Evolutionary conservation across 2,113 vertebrate genomes (phyloP), one percentile per base, ranked within the genome.

Genomic region (Nothocercus nigrocapillus): DNA sequence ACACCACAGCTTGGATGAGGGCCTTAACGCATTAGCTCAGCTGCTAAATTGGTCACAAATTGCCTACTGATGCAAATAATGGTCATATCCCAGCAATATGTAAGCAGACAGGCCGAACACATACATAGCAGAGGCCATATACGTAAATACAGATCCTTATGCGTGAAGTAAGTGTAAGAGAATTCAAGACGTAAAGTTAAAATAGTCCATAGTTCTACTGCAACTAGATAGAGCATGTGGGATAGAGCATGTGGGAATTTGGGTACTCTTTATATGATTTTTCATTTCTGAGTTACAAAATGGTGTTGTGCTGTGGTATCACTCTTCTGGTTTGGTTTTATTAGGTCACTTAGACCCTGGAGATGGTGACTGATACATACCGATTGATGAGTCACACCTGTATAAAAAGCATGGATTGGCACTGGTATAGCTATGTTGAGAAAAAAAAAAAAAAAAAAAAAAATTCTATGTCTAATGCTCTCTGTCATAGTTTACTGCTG

Each of bases 1-100:
- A 84, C 76, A 92, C 67, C 80, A 56, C 44, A 42, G 91, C 85
- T 88, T 95, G 79, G 73, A 77, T 58, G 49, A 96, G 69, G 77
- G 76, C 82, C 92, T 95, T 87, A 58, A 67, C 62, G 88, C 1
- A 5, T 95, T 94, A 97, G 88, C 62, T 94, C 94, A 90, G 89
- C 77, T 90, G 63, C 81, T 80, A 96, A 94, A 96, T 93, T 90
- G 87, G 86, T 96, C 90, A 82, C 59, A 88, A 83, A 79, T 92
- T 93, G 66, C 90, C 82, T 92, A 73, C 72, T 5, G 77, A 59
- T 91, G 83, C 72, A 96, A 84, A 88, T 72, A 92, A 92, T 94
- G 20, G 49, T 67, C 82, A 74, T 70, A 66, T 82, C 44, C 54
- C 62, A 87, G 59, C 67, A 53, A 19, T 45, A 27, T 68, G n/a